These are phyloP conservation scores for Pseudochaenichthys georgianus DNA, from an alignment of 2,797 vertebrate species.

Conservation along the genomic window DNA sequence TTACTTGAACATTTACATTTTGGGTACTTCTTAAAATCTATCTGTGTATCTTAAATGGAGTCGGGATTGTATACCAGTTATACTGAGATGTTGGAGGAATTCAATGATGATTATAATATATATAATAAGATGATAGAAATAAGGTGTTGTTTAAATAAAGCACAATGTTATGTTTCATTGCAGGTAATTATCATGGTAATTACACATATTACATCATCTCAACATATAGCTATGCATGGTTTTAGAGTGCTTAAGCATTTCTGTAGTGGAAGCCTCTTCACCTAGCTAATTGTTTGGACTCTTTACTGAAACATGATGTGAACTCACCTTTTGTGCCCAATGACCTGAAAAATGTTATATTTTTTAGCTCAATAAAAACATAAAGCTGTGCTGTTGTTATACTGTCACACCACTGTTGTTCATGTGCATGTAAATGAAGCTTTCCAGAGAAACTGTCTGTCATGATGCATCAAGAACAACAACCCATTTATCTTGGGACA, in stretches of 20 bases:
- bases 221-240: constrained; percentile 76
- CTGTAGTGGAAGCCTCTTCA: constrained; percentile 65
- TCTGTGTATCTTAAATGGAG: constrained; percentile 47
- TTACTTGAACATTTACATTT: constrained; percentile 56
- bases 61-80: constrained; percentile 38
- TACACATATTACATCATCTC: constrained; percentile 33
- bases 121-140: constrained; percentile 48
- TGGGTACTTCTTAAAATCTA: constrained; percentile 40
- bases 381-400: constrained; percentile 42
- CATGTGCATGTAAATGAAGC: not conserved
- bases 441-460: not conserved
- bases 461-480: not conserved
- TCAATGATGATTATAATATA: constrained; percentile 22
- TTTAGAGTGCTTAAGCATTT: constrained; percentile 59
- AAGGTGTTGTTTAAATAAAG: constrained; percentile 62
- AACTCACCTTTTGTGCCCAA: constrained; percentile 81
- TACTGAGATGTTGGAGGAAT: constrained; percentile 24
- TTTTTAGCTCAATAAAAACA: constrained; percentile 77
- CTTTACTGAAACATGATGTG: constrained; percentile 67
- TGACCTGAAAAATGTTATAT: constrained; percentile 56
- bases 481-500: constrained; percentile 3
- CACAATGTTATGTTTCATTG: constrained; percentile 64
- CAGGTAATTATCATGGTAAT: constrained; percentile 32
- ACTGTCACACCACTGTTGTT: constrained; percentile 25
- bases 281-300: constrained; percentile 54